phyloP scores from a whole-genome alignment of 2,113 vertebrate genomes.

The Azemiops feae region DNA sequence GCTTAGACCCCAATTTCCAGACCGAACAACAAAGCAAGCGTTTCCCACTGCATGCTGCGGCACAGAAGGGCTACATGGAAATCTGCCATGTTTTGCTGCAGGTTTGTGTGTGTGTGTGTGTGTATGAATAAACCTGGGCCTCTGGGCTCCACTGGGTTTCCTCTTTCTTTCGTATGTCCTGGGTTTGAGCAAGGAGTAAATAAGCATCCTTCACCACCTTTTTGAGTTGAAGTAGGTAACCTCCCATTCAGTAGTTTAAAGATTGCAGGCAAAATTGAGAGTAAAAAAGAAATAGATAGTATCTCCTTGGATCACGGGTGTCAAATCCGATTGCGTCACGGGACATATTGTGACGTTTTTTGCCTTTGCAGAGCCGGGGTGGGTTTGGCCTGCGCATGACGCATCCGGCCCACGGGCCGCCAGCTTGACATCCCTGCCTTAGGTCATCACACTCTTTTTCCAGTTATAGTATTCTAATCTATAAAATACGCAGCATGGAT shows the following conservation, averaged over 20 bases:
- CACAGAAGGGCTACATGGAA: slow-evolving; percentile 85
- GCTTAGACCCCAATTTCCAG: slow-evolving; percentile 86
- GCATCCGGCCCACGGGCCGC: no score
- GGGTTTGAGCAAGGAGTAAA: background rate
- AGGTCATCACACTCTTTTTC: background rate
- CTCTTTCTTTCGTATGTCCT: background rate
- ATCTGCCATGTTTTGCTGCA: slow-evolving; percentile 87
- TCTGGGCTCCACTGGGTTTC: background rate
- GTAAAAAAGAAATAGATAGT: background rate
- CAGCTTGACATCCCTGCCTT: background rate
- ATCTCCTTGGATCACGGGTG: background rate
- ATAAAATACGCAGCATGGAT: background rate
- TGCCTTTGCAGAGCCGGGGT: no score
- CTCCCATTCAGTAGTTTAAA: background rate
- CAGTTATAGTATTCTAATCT: background rate
- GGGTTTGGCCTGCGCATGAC: no score
- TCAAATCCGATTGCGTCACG: no score
- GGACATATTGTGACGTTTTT: no score
- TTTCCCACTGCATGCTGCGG: slow-evolving; percentile 84
- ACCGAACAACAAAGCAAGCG: slow-evolving; percentile 86
- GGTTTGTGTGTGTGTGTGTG: slow-evolving; percentile 58
- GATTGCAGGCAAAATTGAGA: background rate
- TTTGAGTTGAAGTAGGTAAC: background rate
- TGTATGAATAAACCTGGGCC: background rate
- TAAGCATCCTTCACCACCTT: background rate